These are phyloP conservation scores for Scophthalmus maximus DNA, from an alignment of 2,113 vertebrate genomes.

Conservation along the genomic window DNA sequence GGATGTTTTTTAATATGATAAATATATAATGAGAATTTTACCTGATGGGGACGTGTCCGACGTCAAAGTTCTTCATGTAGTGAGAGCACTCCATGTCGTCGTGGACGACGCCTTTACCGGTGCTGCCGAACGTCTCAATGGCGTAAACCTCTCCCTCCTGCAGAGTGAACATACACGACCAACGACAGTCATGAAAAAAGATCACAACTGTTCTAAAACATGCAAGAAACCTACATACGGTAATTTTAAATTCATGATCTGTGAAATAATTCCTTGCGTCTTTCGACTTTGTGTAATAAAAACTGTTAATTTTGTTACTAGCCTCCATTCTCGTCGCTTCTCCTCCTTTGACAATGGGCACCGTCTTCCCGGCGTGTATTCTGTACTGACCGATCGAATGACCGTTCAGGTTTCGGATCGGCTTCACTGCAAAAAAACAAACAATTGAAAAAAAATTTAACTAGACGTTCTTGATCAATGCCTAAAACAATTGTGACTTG, in stretches of 20 bases:
- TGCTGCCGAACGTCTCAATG: constrained; percentile 99
- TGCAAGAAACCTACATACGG: too few species aligned
- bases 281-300: too few species aligned
- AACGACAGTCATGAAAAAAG: background rate
- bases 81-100: constrained; percentile 99
- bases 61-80: constrained; percentile 99
- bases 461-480: too few species aligned
- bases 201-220: too few species aligned
- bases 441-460: too few species aligned
- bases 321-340: constrained; percentile 99
- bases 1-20: too few species aligned
- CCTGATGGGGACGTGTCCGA: constrained; percentile 99
- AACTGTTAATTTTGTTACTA: too few species aligned
- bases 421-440: constrained; percentile 87
- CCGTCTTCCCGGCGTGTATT: constrained; percentile 98
- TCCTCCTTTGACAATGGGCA: constrained; percentile 98
- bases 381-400: constrained; percentile 98
- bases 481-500: too few species aligned
- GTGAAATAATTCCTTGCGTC: too few species aligned
- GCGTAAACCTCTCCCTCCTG: constrained; percentile 99
- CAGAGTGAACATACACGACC: background rate
- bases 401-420: constrained; percentile 97
- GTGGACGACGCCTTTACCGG: constrained; percentile 98
- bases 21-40: constrained; percentile 58
- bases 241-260: too few species aligned